Conservation (phyloP, 2,888 invertebrate genomes). For the Coleophora deauratella region DNA sequence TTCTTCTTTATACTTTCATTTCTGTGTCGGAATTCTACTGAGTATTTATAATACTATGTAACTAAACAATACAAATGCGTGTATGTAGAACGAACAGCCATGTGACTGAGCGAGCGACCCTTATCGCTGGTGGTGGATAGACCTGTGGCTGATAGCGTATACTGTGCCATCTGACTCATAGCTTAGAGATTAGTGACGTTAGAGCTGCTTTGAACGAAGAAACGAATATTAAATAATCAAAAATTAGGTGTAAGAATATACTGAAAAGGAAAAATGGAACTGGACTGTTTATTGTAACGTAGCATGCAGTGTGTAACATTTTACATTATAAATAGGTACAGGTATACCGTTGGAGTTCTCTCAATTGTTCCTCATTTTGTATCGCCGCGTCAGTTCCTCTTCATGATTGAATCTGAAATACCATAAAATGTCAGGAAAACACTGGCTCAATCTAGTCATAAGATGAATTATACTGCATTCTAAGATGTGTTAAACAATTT, state of each 20-base stretch:
- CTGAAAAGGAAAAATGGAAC: conserved; percentile 43
- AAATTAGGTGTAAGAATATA: conserved; percentile 56
- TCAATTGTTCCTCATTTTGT: conserved; percentile 66
- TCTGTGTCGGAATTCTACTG: too few species aligned
- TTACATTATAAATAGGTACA: too few species aligned
- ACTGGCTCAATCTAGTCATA: conserved; percentile 75
- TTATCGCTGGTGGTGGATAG: conserved; percentile 20
- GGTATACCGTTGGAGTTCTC: conserved; percentile 41
- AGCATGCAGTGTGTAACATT: conserved; percentile 24
- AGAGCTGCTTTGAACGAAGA: conserved; percentile 64
- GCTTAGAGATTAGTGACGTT: conserved; percentile 61
- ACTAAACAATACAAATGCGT: too few species aligned
- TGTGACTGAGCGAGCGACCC: conserved; percentile 18
- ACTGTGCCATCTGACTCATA: conserved; percentile 68
- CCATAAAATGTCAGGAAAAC: conserved; percentile 45
- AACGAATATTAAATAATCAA: conserved; percentile 65
- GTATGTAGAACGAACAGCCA: conserved; percentile 6
- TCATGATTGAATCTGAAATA: conserved; percentile 33
- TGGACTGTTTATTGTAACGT: conserved; percentile 36
- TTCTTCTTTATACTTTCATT: too few species aligned
- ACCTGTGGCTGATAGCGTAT: conserved; percentile 55
- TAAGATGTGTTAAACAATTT: conserved; percentile 47
- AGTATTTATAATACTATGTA: too few species aligned
- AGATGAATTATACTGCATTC: conserved; percentile 66
- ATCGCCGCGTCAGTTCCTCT: conserved; percentile 65